Conservation (phyloP, 2,888 invertebrate genomes). For the Polylopha cassiicola region DNA sequence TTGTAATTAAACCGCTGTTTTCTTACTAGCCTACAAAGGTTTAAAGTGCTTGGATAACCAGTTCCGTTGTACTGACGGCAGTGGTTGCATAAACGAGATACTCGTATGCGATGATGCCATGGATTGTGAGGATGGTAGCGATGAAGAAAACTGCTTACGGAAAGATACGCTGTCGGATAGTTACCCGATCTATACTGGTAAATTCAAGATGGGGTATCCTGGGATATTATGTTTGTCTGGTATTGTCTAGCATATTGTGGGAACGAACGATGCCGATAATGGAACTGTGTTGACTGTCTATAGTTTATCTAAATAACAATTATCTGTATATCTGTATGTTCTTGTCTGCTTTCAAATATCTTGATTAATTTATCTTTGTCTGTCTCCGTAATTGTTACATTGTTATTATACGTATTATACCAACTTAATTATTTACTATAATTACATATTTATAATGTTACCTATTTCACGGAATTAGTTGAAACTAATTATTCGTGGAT, state of each 20-base stretch:
- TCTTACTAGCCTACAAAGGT: conserved; percentile 54
- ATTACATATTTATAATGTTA: too few species aligned
- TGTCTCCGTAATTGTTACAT: too few species aligned
- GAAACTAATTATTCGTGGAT: too few species aligned
- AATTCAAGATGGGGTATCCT: conserved; percentile 8
- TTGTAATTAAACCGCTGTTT: conserved; percentile 19
- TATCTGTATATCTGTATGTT: neutral
- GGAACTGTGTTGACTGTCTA: conserved; percentile 1
- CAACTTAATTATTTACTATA: too few species aligned
- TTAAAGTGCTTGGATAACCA: conserved; percentile 57
- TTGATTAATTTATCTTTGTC: too few species aligned
- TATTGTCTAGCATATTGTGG: conserved; percentile 14
- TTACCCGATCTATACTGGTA: conserved; percentile 15
- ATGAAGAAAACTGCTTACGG: conserved; percentile 74
- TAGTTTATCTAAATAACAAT: conserved; percentile 15
- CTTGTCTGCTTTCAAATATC: conserved; percentile 8
- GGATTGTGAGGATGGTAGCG: conserved; percentile 81
- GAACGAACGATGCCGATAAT: neutral
- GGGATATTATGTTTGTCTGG: conserved; percentile 12
- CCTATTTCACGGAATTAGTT: too few species aligned
- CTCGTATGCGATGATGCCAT: conserved; percentile 77
- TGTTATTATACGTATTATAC: too few species aligned
- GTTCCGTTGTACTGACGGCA: conserved; percentile 76
- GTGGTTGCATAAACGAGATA: conserved; percentile 77
- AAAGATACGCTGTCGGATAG: conserved; percentile 10